These are phyloP conservation scores for Nyctibius bracteatus DNA, from an alignment of 2,113 vertebrate species.

Conservation along the genomic window DNA sequence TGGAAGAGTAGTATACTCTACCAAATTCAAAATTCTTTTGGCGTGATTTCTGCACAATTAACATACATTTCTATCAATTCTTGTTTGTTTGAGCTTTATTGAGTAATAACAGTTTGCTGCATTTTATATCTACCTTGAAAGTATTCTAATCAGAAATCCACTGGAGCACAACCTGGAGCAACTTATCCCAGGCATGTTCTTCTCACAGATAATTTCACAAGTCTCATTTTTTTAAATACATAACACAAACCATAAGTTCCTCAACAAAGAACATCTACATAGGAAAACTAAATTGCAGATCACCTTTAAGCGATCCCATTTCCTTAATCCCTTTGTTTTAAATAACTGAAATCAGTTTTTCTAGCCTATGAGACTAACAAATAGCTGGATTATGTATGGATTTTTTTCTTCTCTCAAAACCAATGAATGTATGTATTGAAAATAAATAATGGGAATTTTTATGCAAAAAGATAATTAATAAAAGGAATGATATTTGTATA, in stretches of 20 bases:
- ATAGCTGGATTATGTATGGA: background rate
- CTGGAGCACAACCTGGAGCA: background rate
- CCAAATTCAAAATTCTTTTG: background rate
- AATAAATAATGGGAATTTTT: background rate
- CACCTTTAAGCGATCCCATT: background rate
- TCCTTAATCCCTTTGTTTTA: background rate
- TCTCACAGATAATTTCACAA: background rate
- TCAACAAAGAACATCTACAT: background rate
- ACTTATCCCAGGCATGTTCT: background rate
- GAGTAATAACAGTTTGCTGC: background rate
- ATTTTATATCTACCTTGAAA: background rate
- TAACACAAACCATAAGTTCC: background rate
- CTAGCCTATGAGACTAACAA: background rate
- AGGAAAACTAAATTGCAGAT: background rate
- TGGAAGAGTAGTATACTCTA: background rate
- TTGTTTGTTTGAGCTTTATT: background rate
- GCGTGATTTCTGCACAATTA: background rate
- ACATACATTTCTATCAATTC: background rate
- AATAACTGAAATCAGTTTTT: background rate
- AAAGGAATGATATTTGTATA: background rate
- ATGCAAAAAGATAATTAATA: background rate
- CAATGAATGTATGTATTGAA: background rate
- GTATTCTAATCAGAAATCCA: background rate
- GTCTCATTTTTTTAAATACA: background rate
- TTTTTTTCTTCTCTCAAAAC: background rate